Percentiles rank a stretch among this genome's conserved stretches.
phyloP scores from a whole-genome alignment of 2,113 vertebrate genomes.

The Lampris megalopsis region DNA sequence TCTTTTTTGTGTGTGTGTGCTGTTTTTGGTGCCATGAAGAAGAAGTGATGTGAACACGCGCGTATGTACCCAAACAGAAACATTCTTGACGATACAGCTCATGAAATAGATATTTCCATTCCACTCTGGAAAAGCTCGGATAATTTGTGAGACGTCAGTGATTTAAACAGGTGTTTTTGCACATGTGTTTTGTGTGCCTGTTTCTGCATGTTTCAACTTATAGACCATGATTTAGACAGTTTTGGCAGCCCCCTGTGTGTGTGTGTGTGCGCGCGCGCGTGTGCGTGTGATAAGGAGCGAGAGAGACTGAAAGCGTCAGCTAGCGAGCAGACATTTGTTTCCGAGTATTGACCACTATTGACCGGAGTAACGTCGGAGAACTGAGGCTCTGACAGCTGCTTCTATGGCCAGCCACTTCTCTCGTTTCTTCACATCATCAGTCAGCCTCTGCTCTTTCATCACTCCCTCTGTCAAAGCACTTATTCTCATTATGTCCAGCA shows the following conservation, averaged over 20 bases:
- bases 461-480: slow-evolving; percentile 26
- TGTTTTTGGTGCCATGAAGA: too few relatives aligned
- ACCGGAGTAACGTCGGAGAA: slow-evolving; percentile 39
- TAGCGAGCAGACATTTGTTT: slow-evolving; percentile 30
- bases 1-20: neutral
- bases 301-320: neutral
- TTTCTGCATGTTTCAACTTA: slow-evolving; percentile 19
- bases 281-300: neutral
- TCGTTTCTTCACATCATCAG: slow-evolving; percentile 53
- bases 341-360: slow-evolving; percentile 60
- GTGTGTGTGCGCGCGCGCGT: neutral
- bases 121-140: neutral
- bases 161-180: neutral
- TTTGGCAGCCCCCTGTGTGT: slow-evolving; percentile 13
- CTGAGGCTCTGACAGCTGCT: slow-evolving; percentile 39
- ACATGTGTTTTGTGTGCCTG: slow-evolving; percentile 13
- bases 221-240: slow-evolving; percentile 38
- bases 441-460: slow-evolving; percentile 45
- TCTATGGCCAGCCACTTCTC: slow-evolving; percentile 36
- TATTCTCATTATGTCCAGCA: slow-evolving; percentile 39
- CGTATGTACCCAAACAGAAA: too few relatives aligned
- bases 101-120: neutral
- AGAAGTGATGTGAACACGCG: too few relatives aligned
- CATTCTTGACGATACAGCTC: neutral
- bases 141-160: neutral